Base-by-base conservation (phyloP, 1,140 invertebrate species). In the Dendrolimus punctatus region DNA sequence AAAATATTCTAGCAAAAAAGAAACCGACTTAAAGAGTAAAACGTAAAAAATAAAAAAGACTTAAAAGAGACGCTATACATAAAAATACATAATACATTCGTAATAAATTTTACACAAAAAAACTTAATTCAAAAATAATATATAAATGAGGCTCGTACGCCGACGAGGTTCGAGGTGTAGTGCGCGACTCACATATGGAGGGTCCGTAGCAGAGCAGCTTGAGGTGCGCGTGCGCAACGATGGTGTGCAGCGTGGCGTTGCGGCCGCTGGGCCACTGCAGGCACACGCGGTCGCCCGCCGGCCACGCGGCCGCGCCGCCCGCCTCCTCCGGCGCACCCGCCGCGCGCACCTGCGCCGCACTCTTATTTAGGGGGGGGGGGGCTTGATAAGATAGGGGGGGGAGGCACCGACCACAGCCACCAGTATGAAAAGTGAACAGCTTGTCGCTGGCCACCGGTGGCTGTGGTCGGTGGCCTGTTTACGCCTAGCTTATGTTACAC, bases 201-300 rank as follows among this genome's bases (percentile, higher is more conserved):
- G 92, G 91, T 23, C 93, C 92, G 63, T 93, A 95, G 2, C 96
- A 97, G 1, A 99, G 80, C 1, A 98, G 84, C 66, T 98, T 97
- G n/a, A 98, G 94, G 82, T 98, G 96, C 2, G 97, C 96, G 73
- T 99, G 96, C 39, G 98, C 95, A 0, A 98, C 93, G 5, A 97
- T 85, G 55, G 97, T 93, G 72, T 97, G 94, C 79, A 99, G 90
- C 0, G 93, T 94, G 43, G 94, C 94, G 63, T 94, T 91, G 52
- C 96, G 92, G 0, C 95, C 95, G 44, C 90, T 91, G n/a, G 90
- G 88, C 94, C 97, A 99, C 61, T 95, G 92, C 5, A 99, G 91
- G 23, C 95, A 78, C 36, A 94, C 88, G 6, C 65, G 60, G 48
- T 76, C 76, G 6, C 63, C 74, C 4, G 59, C 65, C 39, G 88